Conservation (phyloP, 2,888 invertebrate genomes). For the Mycogona germanica region DNA sequence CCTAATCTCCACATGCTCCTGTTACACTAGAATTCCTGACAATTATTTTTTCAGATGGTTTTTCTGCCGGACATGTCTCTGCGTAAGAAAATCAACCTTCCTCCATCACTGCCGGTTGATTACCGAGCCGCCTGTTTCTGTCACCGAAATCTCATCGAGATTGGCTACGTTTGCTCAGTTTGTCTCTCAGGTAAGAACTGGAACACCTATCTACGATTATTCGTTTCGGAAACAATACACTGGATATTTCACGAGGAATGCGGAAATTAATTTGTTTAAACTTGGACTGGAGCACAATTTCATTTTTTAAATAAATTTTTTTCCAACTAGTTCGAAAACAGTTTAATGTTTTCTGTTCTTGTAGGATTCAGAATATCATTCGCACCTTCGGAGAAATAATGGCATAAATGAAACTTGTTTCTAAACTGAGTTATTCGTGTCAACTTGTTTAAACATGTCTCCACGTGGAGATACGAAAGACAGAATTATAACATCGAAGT, state of each 20-base stretch:
- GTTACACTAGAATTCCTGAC: background rate
- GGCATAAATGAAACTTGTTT: too few species aligned
- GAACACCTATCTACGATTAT: too few species aligned
- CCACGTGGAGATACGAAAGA: too few species aligned
- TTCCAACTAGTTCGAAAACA: too few species aligned
- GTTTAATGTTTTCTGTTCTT: too few species aligned
- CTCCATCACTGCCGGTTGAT: constrained; percentile 82
- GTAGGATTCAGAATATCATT: too few species aligned
- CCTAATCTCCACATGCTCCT: background rate
- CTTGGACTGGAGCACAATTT: background rate
- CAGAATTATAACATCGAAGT: too few species aligned
- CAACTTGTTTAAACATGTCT: too few species aligned
- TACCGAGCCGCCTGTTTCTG: constrained; percentile 98
- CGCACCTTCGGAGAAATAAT: too few species aligned
- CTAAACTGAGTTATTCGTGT: too few species aligned
- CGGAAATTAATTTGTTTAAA: background rate
- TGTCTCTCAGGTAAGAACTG: constrained; percentile 71
- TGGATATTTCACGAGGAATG: background rate
- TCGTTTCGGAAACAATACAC: background rate
- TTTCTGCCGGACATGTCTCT: constrained; percentile 61
- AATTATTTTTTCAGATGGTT: constrained; percentile 51
- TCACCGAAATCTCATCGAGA: constrained; percentile 84
- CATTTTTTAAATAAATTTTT: too few species aligned
- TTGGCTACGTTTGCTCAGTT: constrained; percentile 95
- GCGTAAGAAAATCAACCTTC: constrained; percentile 66